Evolutionary conservation across 2,888 invertebrate species (phyloP).

Genomic region (Phlogophora meticulosa): DNA sequence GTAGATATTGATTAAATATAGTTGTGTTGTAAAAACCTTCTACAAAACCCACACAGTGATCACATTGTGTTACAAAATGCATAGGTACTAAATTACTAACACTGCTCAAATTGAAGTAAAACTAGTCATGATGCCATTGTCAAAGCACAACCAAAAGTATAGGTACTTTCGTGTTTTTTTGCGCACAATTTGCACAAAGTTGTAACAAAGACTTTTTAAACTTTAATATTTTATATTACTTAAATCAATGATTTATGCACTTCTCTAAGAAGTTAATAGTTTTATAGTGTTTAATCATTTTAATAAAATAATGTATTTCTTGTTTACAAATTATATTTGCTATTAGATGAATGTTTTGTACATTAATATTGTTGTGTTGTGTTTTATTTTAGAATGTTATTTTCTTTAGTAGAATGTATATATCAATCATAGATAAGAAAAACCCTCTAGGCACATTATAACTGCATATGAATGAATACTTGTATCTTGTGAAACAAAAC

Average conservation of each 20-base stretch:
- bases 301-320: slow-evolving; percentile 31
- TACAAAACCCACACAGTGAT: background rate
- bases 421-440: slow-evolving; percentile 41
- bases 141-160: slow-evolving; percentile 67
- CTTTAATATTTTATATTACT: slow-evolving; percentile 31
- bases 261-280: slow-evolving; percentile 54
- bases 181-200: slow-evolving; percentile 66
- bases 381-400: slow-evolving; percentile 52
- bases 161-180: slow-evolving; percentile 33
- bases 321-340: slow-evolving; percentile 43
- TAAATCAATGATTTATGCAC: slow-evolving; percentile 46
- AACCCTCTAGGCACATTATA: slow-evolving; percentile 9
- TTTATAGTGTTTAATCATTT: slow-evolving; percentile 34
- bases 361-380: slow-evolving; percentile 60
- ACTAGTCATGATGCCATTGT: slow-evolving; percentile 76
- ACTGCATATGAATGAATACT: slow-evolving; percentile 17
- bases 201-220: slow-evolving; percentile 28
- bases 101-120: slow-evolving; percentile 69
- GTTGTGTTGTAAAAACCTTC: background rate
- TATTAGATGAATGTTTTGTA: slow-evolving; percentile 56
- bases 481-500: slow-evolving; percentile 12
- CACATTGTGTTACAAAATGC: slow-evolving; percentile 11
- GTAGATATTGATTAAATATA: slow-evolving; percentile 5
- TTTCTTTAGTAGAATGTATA: slow-evolving; percentile 48
- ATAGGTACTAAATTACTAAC: too few species aligned